These are phyloP conservation scores for Leucophenga maculata DNA, from an alignment of 2,888 invertebrate genomes.

Conservation along the genomic window DNA sequence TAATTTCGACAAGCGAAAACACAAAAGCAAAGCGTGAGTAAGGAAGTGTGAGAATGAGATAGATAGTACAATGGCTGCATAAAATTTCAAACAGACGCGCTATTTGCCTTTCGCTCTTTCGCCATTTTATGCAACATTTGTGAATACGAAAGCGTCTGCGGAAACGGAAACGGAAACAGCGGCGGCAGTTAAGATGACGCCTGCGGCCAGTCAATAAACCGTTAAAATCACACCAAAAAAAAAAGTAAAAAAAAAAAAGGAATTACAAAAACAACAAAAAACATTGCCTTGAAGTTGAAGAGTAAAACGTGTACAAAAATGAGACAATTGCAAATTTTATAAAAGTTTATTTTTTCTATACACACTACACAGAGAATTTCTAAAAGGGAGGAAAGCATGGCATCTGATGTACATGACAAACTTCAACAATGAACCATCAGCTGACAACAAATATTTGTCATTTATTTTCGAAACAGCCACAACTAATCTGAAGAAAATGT, in stretches of 20 bases:
- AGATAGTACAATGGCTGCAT: conserved; percentile 12
- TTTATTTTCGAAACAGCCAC: too few species aligned
- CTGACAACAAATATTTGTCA: too few species aligned
- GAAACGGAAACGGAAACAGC: conserved; percentile 3
- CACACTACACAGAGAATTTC: background rate
- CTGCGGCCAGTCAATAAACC: conserved; percentile 67
- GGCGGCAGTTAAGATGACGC: conserved; percentile 58
- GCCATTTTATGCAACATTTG: conserved; percentile 42
- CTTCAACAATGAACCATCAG: too few species aligned
- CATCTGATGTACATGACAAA: too few species aligned
- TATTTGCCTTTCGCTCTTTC: conserved; percentile 30
- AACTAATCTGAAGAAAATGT: too few species aligned
- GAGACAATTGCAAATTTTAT: conserved; percentile 7
- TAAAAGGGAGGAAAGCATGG: too few species aligned
- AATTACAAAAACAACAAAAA: background rate
- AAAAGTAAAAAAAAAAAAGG: conserved; percentile 16
- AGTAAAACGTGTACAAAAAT: conserved; percentile 6
- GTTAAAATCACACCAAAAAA: conserved; percentile 57
- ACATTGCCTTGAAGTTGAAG: background rate
- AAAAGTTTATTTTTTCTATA: background rate
- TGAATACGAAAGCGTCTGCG: background rate
- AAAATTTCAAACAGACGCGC: background rate
- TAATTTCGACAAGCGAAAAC: conserved; percentile 60
- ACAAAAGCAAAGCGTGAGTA: conserved; percentile 9
- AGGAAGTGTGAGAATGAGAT: background rate